Base-by-base conservation (phyloP, 2,888 invertebrate species). In the Crioceris asparagi region DNA sequence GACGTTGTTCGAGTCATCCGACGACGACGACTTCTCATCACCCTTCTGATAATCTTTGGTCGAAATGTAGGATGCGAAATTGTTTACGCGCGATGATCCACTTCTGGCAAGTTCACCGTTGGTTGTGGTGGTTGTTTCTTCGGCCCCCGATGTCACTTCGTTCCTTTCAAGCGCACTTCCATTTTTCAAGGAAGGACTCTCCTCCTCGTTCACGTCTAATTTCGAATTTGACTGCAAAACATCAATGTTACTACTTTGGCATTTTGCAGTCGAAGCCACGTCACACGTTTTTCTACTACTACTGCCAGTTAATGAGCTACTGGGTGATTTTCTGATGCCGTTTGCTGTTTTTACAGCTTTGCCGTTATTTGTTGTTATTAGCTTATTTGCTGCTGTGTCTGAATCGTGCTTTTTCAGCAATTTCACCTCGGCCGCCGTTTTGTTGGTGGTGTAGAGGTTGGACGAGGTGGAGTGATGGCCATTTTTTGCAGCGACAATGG, bases 21-120 rank as follows among this genome's bases (percentile, higher is more conserved):
- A 36, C 16, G 26, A 19, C 14, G 43, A 45, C 15, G 41, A 41
- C 7, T 43, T 59, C 8, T 48, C 45, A 14, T 67, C 60, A 2
- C 69, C 70, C 11, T 69, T 67, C 1, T 68, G 66, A 40, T 69
- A 54, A 43, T 57, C 56, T 43, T 55, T 60, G 18, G 51, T 48
- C 52, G 74, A 72, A 51, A 75, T 75, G 55, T 74, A 75, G 36
- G 75, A 75, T 39, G 75, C 74, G 55, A 73, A 74, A 58, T 75
- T 71, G 47, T 72, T 74, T 4, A 74, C 55, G 36, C 58, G 50
- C 14, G 54, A 49, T 39, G 34, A 39, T 7, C 17, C 17, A 33
- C 37, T 47, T 41, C 23, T 47, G 8, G 41, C 36, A 7, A 38
- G 38, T n/a, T 26, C 15, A 26, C 15, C 31, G 27, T 43, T 43